A percentile compares a stretch with the other conserved stretches of the same genome.
Conservation (phyloP, 2,888 invertebrate genomes). For the Acanthococcus lagerstroemiae region DNA sequence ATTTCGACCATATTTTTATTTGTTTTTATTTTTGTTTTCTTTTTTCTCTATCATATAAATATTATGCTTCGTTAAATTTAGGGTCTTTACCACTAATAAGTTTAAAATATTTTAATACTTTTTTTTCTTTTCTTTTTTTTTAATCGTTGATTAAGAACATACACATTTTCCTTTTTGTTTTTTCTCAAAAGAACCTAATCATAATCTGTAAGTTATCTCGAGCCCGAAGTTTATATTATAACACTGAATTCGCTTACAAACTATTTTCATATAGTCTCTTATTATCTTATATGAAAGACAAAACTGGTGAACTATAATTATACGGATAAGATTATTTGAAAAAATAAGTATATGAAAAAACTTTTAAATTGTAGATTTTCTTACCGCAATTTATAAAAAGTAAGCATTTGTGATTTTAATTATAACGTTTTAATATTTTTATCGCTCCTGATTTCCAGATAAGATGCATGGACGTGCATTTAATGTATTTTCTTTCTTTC, state of each 20-base stretch:
- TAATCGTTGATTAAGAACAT: conserved; percentile 13
- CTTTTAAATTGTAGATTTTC: conserved; percentile 19
- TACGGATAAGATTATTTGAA: conserved; percentile 12
- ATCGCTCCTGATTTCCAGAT: conserved; percentile 21
- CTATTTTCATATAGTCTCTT: conserved; percentile 5
- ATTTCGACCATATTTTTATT: background rate
- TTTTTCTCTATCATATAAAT: background rate
- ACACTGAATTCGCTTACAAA: conserved; percentile 8
- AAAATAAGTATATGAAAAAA: background rate
- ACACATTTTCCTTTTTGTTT: conserved; percentile 14
- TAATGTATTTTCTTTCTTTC: conserved; percentile 10
- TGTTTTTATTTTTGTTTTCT: background rate
- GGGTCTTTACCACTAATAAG: conserved; percentile 18
- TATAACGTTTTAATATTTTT: conserved; percentile 20
- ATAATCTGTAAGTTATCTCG: conserved; percentile 18
- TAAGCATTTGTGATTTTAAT: conserved; percentile 27
- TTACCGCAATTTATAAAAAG: conserved; percentile 23
- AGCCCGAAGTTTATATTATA: background rate
- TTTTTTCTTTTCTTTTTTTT: too few relatives aligned
- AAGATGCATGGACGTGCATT: conserved; percentile 21
- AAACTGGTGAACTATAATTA: background rate
- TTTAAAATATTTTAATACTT: conserved; percentile 19
- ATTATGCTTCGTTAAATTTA: conserved; percentile 20
- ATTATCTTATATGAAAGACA: background rate
- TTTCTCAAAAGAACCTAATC: too few relatives aligned